Evolutionary conservation across 2,797 vertebrate genomes (phyloP).

Genomic region (Mionectes olivaceus): DNA sequence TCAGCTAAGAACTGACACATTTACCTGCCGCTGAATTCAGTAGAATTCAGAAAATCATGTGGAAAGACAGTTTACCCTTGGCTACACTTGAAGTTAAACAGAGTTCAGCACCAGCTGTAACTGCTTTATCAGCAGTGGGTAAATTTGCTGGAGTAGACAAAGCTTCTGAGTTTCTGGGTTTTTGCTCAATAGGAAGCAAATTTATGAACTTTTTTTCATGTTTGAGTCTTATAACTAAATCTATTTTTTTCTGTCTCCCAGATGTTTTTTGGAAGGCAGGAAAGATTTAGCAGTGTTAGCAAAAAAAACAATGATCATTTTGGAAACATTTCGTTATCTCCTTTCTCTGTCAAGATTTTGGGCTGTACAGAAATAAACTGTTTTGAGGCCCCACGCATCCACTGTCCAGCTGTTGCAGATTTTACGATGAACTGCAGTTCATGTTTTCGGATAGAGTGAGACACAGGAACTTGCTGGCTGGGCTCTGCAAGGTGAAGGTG

Average conservation of each 20-base stretch:
- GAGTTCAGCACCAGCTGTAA: constrained; percentile 39
- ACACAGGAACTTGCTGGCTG: background rate
- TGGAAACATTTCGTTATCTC: constrained; percentile 25
- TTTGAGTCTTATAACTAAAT: constrained; percentile 41
- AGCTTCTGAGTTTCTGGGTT: constrained; percentile 33
- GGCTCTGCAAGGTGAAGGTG: background rate
- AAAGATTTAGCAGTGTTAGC: constrained; percentile 56
- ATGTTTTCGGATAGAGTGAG: background rate
- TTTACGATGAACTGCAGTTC: background rate
- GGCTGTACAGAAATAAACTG: constrained; percentile 28
- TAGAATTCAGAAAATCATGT: background rate
- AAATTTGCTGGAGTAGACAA: constrained; percentile 69
- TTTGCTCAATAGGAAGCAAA: constrained; percentile 60
- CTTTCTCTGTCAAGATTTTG: background rate
- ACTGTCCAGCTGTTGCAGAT: background rate
- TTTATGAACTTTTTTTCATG: constrained; percentile 35
- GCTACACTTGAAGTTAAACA: constrained; percentile 47
- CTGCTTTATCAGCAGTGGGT: constrained; percentile 62
- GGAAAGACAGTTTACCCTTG: constrained; percentile 42
- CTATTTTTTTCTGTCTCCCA: constrained; percentile 51
- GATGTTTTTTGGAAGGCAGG: constrained; percentile 48
- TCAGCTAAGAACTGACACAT: background rate
- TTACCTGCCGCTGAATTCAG: background rate
- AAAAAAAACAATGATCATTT: constrained; percentile 4
- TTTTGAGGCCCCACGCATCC: background rate